phyloP scores from a whole-genome alignment of 2,113 vertebrate species.

The Sceloporus tristichus region DNA sequence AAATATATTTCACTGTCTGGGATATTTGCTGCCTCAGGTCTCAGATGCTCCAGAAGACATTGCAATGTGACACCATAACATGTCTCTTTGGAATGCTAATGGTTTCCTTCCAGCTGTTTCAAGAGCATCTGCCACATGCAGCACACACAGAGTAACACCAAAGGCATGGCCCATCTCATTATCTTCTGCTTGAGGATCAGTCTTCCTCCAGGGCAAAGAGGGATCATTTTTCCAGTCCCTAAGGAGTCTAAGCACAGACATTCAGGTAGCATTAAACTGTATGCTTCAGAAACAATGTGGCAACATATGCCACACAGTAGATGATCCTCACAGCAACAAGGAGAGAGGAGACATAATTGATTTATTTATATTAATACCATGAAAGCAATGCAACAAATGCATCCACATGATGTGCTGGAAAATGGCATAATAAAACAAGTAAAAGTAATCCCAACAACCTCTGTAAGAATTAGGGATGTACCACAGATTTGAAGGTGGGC shows the following conservation, averaged over 20 bases:
- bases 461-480: not conserved
- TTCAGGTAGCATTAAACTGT: slow-evolving; percentile 32
- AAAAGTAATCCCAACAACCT: not conserved
- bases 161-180: slow-evolving; percentile 42
- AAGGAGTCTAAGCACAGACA: not conserved
- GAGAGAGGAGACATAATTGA: slow-evolving; percentile 15
- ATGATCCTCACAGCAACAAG: not conserved
- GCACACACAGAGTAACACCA: slow-evolving; percentile 46
- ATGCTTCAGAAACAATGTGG: not conserved
- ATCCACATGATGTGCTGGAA: not conserved
- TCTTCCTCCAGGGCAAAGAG: slow-evolving; percentile 19
- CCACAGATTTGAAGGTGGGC: not conserved
- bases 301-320: not conserved
- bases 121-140: slow-evolving; percentile 49
- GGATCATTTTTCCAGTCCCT: slow-evolving; percentile 22
- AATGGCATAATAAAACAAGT: not conserved
- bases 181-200: slow-evolving; percentile 47
- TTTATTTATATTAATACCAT: slow-evolving; percentile 10
- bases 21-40: slow-evolving; percentile 45
- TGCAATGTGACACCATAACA: slow-evolving; percentile 41
- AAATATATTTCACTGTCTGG: slow-evolving; percentile 39
- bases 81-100: slow-evolving; percentile 52
- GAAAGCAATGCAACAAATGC: not conserved
- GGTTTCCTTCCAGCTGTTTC: slow-evolving; percentile 62
- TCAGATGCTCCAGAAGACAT: slow-evolving; percentile 38